Conservation (phyloP, 2,797 vertebrate species). For the Amniataba percoides region DNA sequence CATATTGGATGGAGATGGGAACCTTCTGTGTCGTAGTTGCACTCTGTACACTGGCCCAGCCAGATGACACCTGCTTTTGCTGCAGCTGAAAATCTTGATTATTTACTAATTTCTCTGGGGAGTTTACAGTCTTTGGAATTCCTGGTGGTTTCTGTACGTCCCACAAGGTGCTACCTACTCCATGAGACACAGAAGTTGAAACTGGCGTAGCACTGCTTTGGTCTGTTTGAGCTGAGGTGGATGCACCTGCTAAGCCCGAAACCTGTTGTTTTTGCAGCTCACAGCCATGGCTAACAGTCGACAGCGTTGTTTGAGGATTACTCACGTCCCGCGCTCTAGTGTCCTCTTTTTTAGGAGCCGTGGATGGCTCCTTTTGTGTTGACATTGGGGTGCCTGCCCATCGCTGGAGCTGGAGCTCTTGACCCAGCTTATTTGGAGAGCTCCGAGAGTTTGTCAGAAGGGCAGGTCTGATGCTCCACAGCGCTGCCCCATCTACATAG, state of each 20-base stretch:
- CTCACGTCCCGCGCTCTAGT: constrained; percentile 63
- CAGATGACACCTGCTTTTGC: constrained; percentile 72
- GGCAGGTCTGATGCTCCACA: constrained; percentile 75
- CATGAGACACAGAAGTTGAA: constrained; percentile 65
- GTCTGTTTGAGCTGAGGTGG: constrained; percentile 74
- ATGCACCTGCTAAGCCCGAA: constrained; percentile 62
- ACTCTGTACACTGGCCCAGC: constrained; percentile 70
- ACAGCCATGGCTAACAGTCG: constrained; percentile 71
- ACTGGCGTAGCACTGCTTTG: constrained; percentile 73
- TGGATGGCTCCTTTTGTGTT: constrained; percentile 61
- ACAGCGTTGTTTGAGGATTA: constrained; percentile 61
- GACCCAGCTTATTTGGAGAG: constrained; percentile 63
- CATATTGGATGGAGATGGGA: constrained; percentile 80
- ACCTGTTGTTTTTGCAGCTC: constrained; percentile 74
- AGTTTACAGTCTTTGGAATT: constrained; percentile 75
- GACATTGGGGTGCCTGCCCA: constrained; percentile 63
- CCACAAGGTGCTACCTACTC: constrained; percentile 73
- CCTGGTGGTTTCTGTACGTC: constrained; percentile 74
- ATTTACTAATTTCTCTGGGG: constrained; percentile 73
- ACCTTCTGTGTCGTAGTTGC: constrained; percentile 73
- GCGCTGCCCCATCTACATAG: constrained; percentile 75
- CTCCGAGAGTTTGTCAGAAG: constrained; percentile 61
- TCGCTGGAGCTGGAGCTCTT: constrained; percentile 73
- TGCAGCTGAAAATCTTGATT: constrained; percentile 78
- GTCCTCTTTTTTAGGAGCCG: constrained; percentile 74